Evolutionary conservation across 53 echinoderm and acorn worm genomes (phyloP), one percentile per base, ranked within the genome.

Genomic region (Apostichopus leukothele): DNA sequence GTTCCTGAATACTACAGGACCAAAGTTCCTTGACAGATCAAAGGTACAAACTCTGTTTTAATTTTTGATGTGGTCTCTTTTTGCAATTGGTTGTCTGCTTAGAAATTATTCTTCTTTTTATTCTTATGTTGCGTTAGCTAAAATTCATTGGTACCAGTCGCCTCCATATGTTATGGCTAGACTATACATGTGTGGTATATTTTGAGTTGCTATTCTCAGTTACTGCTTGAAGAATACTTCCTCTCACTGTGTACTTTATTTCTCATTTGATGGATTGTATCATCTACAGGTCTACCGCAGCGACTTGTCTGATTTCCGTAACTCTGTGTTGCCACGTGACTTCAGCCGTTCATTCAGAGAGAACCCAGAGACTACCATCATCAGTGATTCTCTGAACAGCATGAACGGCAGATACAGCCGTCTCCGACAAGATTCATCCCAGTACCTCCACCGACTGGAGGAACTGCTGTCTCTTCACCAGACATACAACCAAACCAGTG

Each of bases 1-100:
- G 39, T 95, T 95, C 93, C 90, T 96, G 84, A 96, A 95, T 67
- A 92, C 95, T 67, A 93, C 96, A 1, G 96, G 96, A 75, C 90
- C 92, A 88, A 96, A 96, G 63, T 95, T 91, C 89, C 84, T 96
- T 60, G 96, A 96, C 76, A 90, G 90, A 86, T 89, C 96, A 20
- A 96, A 96, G 96, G 96, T 96, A 88, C 5, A 57, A 57, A 9
- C 10, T 57, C 7, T 57, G 7, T 7, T 9, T 7, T 10, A 57
- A 57, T 57, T 7, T 57, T 57, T 57, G 57, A 1, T 39, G 39
- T 39, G 39, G 39, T 39, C 39, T 39, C 39, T 39, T 39, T 39
- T 39, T 39, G 39, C 39, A 39, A 2, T 39, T 39, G 3, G 39
- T 39, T 39, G 39, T 39, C 39, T 39, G 3, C 39, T 39, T 39